Percentiles rank a stretch among this genome's conserved stretches.
These are phyloP conservation scores for Xestia xanthographa DNA, from an alignment of 2,888 invertebrate species.

Conservation along the genomic window DNA sequence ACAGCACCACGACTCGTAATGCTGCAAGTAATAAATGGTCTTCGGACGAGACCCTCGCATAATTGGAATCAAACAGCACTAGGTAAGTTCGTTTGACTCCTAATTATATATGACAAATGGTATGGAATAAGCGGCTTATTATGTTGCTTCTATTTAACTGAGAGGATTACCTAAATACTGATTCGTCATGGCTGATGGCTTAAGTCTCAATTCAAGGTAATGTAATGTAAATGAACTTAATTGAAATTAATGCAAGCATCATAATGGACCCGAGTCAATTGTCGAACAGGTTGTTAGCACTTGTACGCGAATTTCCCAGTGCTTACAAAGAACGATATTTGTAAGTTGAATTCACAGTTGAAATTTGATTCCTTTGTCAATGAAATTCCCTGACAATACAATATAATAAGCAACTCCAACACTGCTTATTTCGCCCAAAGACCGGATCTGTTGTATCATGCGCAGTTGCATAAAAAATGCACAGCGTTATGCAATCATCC, in stretches of 20 bases:
- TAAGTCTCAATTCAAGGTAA: neutral
- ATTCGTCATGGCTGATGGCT: neutral
- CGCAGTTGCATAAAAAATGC: neutral
- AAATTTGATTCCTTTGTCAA: neutral
- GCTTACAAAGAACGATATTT: neutral
- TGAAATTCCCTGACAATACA: neutral
- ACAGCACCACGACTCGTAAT: no score
- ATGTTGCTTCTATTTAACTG: neutral
- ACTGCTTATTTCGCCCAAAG: neutral
- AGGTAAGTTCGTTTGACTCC: no score
- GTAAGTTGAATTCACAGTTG: neutral
- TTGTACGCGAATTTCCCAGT: neutral
- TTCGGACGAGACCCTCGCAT: no score
- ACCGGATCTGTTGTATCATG: neutral
- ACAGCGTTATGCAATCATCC: neutral
- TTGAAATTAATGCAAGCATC: conserved; percentile 1
- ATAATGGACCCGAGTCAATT: neutral
- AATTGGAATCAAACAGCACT: no score
- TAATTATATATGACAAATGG: no score
- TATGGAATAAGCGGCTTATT: neutral
- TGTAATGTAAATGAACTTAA: neutral
- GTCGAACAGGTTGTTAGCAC: neutral
- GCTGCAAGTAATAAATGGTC: no score
- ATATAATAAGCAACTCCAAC: neutral
- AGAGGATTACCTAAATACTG: neutral